Conservation (phyloP, 2,797 vertebrate genomes). For the Malacoctenus gilli region DNA sequence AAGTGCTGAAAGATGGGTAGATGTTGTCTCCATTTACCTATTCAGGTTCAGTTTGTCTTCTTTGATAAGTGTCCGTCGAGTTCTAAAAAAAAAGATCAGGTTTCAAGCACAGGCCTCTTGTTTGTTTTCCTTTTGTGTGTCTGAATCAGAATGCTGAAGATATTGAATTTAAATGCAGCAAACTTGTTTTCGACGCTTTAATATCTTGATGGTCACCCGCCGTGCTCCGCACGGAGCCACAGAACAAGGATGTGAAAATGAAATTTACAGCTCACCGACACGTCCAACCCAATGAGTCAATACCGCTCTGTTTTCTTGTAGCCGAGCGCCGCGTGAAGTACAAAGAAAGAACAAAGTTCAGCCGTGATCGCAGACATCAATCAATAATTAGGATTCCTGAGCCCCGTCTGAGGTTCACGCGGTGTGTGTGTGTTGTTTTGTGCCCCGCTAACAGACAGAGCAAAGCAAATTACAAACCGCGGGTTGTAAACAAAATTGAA, state of each 20-base stretch:
- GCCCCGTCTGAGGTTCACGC: constrained; percentile 27
- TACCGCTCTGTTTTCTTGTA: constrained; percentile 1
- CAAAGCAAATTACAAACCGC: constrained; percentile 27
- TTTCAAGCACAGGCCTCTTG: too few species aligned
- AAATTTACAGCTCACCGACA: not conserved
- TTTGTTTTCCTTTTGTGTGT: too few species aligned
- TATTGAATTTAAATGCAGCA: too few species aligned
- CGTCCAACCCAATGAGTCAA: not conserved
- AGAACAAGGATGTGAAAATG: constrained; percentile 2
- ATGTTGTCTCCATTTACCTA: too few species aligned
- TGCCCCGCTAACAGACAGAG: not conserved
- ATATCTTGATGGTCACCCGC: not conserved
- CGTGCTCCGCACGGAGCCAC: not conserved
- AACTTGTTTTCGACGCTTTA: not conserved
- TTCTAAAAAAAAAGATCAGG: too few species aligned
- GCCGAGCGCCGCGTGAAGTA: not conserved
- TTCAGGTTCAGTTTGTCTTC: too few species aligned
- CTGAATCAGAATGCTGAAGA: too few species aligned
- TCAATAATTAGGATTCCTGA: constrained; percentile 18
- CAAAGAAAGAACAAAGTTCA: constrained; percentile 11
- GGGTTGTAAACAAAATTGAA: constrained; percentile 49
- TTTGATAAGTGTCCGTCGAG: too few species aligned
- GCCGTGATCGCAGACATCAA: constrained; percentile 10
- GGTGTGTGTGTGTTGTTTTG: constrained; percentile 25
- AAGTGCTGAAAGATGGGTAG: too few species aligned